These are phyloP conservation scores for Megalopta genalis DNA, from an alignment of 1,140 invertebrate species.

Conservation along the genomic window DNA sequence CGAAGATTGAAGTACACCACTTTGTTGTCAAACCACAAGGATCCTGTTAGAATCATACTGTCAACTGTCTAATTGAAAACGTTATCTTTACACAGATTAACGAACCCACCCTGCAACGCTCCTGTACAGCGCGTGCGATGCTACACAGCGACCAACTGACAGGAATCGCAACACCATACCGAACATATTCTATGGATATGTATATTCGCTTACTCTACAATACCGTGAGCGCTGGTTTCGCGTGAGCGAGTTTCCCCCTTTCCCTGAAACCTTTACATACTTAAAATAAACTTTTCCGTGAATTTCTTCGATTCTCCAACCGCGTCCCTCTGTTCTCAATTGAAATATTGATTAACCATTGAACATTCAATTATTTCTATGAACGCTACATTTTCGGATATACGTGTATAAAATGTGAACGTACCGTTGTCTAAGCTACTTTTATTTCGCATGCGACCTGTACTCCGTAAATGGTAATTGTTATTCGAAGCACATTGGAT, in stretches of 20 bases:
- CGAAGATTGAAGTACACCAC: not conserved
- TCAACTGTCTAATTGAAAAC: not conserved
- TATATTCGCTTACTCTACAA: not conserved
- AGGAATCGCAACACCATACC: too few relatives aligned
- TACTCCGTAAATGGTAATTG: conserved; percentile 11
- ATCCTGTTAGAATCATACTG: not conserved
- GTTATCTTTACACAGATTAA: conserved; percentile 4
- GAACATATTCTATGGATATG: too few relatives aligned
- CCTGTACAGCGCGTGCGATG: too few relatives aligned
- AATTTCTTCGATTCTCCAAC: not conserved
- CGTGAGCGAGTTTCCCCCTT: not conserved
- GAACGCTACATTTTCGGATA: not conserved
- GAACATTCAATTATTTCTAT: not conserved
- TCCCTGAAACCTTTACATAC: not conserved
- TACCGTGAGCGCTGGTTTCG: not conserved
- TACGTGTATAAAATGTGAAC: not conserved
- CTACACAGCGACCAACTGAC: not conserved
- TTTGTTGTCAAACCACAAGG: not conserved
- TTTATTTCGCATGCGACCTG: not conserved
- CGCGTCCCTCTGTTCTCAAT: too few relatives aligned
- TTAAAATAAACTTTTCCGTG: not conserved
- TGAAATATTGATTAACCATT: too few relatives aligned
- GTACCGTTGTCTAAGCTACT: not conserved
- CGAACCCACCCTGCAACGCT: not conserved
- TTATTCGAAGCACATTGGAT: conserved; percentile 19